Percentiles rank a stretch among this genome's conserved stretches.
phyloP scores from a whole-genome alignment of 53 echinoderm and acorn worm genomes.

The Crossaster papposus region DNA sequence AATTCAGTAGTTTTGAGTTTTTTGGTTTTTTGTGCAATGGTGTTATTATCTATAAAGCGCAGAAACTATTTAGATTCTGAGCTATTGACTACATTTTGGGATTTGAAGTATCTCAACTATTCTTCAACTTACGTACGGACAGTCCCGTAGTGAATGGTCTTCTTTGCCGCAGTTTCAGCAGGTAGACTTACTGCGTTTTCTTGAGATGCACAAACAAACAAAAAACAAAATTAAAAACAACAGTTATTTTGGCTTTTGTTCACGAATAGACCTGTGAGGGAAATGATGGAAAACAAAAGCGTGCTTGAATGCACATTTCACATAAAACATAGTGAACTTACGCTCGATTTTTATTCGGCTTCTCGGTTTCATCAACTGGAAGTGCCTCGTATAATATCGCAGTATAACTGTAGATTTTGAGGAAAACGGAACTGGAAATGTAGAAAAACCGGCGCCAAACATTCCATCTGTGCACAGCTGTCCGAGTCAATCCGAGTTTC shows the following conservation, averaged over 20 bases:
- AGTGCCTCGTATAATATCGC: constrained; percentile 80
- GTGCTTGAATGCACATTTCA: no score
- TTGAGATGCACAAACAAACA: background rate
- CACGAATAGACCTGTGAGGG: no score
- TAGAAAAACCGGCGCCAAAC: background rate
- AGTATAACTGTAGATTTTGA: constrained; percentile 60
- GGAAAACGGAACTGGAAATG: background rate
- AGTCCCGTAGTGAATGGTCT: constrained; percentile 83
- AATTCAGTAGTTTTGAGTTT: no score
- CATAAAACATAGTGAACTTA: no score
- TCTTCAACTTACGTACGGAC: constrained; percentile 68
- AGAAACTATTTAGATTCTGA: background rate
- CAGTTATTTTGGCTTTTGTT: no score
- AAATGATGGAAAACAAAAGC: no score
- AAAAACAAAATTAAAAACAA: no score
- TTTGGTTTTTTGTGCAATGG: no score
- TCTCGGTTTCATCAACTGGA: constrained; percentile 75
- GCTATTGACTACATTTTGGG: background rate
- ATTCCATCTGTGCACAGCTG: no score
- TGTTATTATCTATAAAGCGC: no score
- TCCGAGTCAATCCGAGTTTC: no score
- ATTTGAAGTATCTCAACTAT: background rate
- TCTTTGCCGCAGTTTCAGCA: constrained; percentile 97
- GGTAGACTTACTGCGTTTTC: constrained; percentile 61
- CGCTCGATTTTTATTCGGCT: constrained; percentile 44